Percentiles rank a stretch among this genome's conserved stretches.
Evolutionary conservation across 1,140 invertebrate genomes (phyloP).

Genomic region (Drosophila insularis): DNA sequence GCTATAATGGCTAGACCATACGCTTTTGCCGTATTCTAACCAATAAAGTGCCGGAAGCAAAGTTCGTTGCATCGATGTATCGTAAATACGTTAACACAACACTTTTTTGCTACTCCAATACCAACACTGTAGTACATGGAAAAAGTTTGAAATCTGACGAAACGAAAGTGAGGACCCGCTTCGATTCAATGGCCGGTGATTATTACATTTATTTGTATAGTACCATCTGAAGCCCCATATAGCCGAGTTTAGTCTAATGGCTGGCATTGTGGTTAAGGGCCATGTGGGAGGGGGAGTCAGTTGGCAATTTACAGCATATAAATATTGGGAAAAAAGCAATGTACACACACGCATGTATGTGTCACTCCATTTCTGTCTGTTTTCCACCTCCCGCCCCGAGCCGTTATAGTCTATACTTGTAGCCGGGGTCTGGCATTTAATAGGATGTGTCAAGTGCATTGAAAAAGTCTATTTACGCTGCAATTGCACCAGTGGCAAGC

Average conservation of each 20-base stretch:
- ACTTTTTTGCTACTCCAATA: not conserved
- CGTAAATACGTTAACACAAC: constrained; percentile 5
- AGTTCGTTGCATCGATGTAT: not conserved
- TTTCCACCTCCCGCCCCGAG: not conserved
- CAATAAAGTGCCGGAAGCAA: not conserved
- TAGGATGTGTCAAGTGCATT: constrained; percentile 81
- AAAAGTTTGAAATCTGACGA: not conserved
- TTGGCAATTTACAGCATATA: constrained; percentile 52
- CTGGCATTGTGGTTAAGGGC: too few relatives aligned
- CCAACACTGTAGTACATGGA: not conserved
- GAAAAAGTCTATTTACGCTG: constrained; percentile 79
- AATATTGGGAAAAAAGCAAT: constrained; percentile 47
- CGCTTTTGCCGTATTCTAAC: not conserved
- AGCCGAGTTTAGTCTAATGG: constrained; percentile 42
- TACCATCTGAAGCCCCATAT: not conserved
- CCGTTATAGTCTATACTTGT: too few relatives aligned
- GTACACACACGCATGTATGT: not conserved
- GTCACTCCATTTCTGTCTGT: constrained; percentile 36
- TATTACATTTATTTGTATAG: not conserved
- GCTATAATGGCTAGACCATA: not conserved
- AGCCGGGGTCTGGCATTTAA: constrained; percentile 66
- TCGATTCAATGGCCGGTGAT: not conserved
- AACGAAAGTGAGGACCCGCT: too few relatives aligned
- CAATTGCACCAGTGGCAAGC: constrained; percentile 69
- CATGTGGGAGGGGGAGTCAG: not conserved